phyloP scores from a whole-genome alignment of 1,140 invertebrate genomes.

The Stegodyphus dumicola region DNA sequence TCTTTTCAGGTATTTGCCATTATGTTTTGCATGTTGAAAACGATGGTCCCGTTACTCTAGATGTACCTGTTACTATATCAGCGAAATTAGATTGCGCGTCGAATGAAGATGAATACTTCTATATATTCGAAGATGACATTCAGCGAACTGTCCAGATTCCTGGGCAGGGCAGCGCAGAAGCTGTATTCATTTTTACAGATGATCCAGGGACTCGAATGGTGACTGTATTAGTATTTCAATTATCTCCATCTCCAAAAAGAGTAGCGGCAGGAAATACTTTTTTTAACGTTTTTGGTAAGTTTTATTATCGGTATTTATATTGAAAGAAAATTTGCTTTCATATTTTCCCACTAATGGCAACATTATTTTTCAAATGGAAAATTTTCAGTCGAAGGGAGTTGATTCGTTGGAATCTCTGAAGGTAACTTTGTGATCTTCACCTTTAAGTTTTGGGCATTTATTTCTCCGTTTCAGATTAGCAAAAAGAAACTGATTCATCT shows the following conservation, averaged over 20 bases:
- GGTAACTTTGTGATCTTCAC: no score
- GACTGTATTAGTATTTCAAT: background rate
- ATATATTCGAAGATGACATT: slow-evolving; percentile 15
- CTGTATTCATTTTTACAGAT: slow-evolving; percentile 25
- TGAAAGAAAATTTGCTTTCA: no score
- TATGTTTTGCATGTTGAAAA: slow-evolving; percentile 4
- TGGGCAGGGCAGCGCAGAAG: background rate
- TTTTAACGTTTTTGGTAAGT: slow-evolving; percentile 10
- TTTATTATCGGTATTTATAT: no score
- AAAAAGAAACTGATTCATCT: no score
- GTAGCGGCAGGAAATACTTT: slow-evolving; percentile 12
- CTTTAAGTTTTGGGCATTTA: no score
- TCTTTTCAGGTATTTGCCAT: background rate
- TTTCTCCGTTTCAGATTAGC: no score
- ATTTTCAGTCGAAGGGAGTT: no score
- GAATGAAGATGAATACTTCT: background rate
- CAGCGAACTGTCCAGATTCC: background rate
- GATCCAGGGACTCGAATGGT: background rate
- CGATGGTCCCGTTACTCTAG: slow-evolving; percentile 31
- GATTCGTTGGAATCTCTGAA: no score
- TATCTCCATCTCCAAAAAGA: background rate
- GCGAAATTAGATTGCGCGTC: slow-evolving; percentile 12
- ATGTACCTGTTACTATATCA: slow-evolving; percentile 24
- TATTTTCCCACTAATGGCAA: no score
- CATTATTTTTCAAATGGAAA: no score